Evolutionary conservation across 2,888 invertebrate genomes (phyloP), one percentile per base, ranked within the genome.

Genomic region (Anoplius nigerrimus): DNA sequence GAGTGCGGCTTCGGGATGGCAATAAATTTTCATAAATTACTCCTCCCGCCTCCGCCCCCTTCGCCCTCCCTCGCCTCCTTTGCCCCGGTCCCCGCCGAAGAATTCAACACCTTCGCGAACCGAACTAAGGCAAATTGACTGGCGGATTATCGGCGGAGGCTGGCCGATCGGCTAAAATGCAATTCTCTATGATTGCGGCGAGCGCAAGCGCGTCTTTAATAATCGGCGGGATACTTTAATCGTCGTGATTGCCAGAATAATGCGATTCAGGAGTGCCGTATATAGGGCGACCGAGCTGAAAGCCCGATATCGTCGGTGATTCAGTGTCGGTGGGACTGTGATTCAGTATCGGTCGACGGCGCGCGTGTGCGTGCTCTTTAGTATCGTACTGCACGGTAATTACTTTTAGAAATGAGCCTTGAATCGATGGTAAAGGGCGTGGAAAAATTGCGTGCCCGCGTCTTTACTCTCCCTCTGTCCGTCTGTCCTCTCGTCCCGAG

Each of bases 361-460:
- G 66, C 52, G 55, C 18, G 34, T 27, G 43, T 24, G 52, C 55
- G 59, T 57, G 34, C 55, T 62, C 55, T 53, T 62, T 61, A 58
- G 45, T 62, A 51, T 43, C 60, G 20, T 20, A 34, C 54, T 22
- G 55, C 54, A 57, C 65, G 72, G 72, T 74, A 77, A 77, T 77
- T 76, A 62, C 74, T 74, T 77, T 77, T 72, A 66, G 74, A 72
- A 72, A 21, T 67, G 66, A 68, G 57, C 74, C 76, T 76, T 76
- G 76, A 66, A 61, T 63, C 58, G 67, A 58, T 63, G 74, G 60
- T 69, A 68, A 69, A 62, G 71, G 71, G 55, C 71, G 62, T 21
- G 59, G 24, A 76, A 71, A 73, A 73, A 71, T 76, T 54, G 57
- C 51, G 42, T 24, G 48, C 60, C n/a, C 59, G 58, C 18, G 42